Evolutionary conservation across 2,797 vertebrate species (phyloP).

Genomic region (Fringilla coelebs): DNA sequence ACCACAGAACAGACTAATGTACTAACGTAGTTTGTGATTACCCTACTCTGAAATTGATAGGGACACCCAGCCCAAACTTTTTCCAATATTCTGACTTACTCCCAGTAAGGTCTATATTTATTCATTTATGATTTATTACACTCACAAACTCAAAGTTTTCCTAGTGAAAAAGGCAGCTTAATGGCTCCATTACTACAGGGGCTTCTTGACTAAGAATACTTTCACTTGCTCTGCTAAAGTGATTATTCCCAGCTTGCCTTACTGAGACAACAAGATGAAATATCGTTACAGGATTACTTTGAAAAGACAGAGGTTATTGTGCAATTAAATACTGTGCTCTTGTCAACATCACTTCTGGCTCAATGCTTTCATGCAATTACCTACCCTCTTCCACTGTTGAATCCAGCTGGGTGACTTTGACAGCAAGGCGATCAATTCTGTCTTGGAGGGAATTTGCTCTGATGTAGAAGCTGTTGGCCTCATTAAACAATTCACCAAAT

Average conservation of each 20-base stretch:
- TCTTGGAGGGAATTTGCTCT: constrained; percentile 98
- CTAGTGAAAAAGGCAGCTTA: neutral
- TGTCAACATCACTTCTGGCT: constrained; percentile 58
- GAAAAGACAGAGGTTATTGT: constrained; percentile 38
- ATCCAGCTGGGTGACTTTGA: constrained; percentile 99
- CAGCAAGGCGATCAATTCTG: constrained; percentile 93
- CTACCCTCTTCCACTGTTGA: constrained; percentile 98
- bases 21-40: neutral
- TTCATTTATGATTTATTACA: neutral
- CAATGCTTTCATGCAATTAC: constrained; percentile 63
- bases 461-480: constrained; percentile 96
- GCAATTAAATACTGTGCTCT: constrained; percentile 57
- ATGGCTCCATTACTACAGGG: neutral
- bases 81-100: neutral
- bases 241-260: neutral
- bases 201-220: neutral
- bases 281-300: neutral
- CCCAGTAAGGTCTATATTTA: neutral
- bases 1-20: neutral
- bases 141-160: neutral
- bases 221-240: neutral
- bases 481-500: constrained; percentile 96
- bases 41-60: neutral
- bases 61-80: neutral
- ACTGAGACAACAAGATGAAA: constrained; percentile 40